phyloP scores from a whole-genome alignment of 2,888 invertebrate species.

The Drosophila multiciliata region DNA sequence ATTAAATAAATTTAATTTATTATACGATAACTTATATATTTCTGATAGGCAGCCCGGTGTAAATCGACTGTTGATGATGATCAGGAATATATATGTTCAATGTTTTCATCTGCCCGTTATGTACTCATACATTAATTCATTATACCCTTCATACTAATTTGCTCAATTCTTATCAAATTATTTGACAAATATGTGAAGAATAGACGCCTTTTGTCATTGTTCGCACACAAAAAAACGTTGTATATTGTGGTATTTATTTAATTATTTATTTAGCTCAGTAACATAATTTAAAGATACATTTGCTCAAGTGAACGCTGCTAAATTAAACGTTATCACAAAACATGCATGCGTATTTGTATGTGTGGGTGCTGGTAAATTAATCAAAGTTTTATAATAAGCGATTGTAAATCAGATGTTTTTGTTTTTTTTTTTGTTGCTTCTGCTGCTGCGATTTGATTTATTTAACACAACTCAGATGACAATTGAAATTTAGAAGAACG shows the following conservation, averaged over 20 bases:
- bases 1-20: background rate
- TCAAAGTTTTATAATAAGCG: constrained; percentile 51
- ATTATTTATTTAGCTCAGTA: constrained; percentile 60
- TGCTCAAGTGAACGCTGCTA: constrained; percentile 62
- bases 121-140: background rate
- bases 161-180: background rate
- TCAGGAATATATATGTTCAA: background rate
- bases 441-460: constrained; percentile 63
- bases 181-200: background rate
- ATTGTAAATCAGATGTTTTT: constrained; percentile 55
- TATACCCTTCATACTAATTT: background rate
- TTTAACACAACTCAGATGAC: constrained; percentile 60
- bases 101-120: background rate
- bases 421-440: constrained; percentile 44
- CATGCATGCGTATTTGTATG: constrained; percentile 23
- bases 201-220: constrained; percentile 8
- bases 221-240: constrained; percentile 21
- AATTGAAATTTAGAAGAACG: constrained; percentile 50
- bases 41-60: background rate
- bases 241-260: constrained; percentile 46
- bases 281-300: constrained; percentile 72
- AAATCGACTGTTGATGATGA: background rate
- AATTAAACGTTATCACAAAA: constrained; percentile 73
- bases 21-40: background rate
- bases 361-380: constrained; percentile 34